A percentile compares a stretch with the other conserved stretches of the same genome.
Conservation (phyloP, 2,113 vertebrate species). For the Podarcis raffonei region DNA sequence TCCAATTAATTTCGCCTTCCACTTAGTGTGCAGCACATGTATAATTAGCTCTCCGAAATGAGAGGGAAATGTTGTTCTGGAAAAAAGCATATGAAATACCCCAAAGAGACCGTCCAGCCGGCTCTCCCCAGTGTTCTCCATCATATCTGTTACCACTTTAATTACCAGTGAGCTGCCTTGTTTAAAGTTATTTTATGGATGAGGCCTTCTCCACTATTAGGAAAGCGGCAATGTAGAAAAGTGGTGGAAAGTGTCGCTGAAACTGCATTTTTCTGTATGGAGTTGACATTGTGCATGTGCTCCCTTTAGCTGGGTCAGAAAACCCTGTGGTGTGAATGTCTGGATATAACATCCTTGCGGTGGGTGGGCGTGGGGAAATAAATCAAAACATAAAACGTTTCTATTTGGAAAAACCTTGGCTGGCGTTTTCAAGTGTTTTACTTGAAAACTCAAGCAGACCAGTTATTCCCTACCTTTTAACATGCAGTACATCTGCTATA, state of each 20-base stretch:
- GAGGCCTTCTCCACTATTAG: constrained; percentile 38
- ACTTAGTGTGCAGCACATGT: constrained; percentile 51
- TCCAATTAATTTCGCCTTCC: constrained; percentile 64
- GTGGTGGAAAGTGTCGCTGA: constrained; percentile 32
- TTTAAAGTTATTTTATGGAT: constrained; percentile 57
- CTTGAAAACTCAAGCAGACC: no score
- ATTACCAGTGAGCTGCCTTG: constrained; percentile 52
- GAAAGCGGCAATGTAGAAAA: constrained; percentile 48
- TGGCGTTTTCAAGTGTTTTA: neutral
- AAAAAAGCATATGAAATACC: constrained; percentile 41
- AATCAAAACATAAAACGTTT: no score
- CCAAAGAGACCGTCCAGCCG: constrained; percentile 55
- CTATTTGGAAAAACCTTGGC: neutral
- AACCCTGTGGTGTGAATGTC: neutral
- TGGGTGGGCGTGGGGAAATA: no score
- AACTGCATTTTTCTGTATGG: neutral
- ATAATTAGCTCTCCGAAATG: constrained; percentile 56
- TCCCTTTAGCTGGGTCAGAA: neutral
- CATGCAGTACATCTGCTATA: no score
- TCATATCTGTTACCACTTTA: constrained; percentile 46
- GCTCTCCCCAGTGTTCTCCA: constrained; percentile 43
- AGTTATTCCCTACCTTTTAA: neutral
- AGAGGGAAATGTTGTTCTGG: constrained; percentile 57
- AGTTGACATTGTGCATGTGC: neutral
- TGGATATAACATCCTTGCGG: neutral